Conservation (phyloP, 2,113 vertebrate genomes). For the Sturnira hondurensis region DNA sequence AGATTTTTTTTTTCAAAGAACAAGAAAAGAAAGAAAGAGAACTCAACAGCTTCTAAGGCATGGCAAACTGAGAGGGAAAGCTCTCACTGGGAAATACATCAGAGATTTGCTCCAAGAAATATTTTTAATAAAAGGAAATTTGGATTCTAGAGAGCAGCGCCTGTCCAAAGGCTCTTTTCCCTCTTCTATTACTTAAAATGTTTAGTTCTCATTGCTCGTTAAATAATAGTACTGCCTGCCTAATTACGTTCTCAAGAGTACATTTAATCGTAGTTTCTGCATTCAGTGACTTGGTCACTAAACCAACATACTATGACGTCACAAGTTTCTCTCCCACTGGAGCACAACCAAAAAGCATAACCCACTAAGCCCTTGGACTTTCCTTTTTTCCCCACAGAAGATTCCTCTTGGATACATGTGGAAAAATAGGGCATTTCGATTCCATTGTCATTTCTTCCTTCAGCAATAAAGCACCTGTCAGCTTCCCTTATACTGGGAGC, state of each 20-base stretch:
- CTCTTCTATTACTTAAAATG: conserved; percentile 6
- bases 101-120: conserved; percentile 1
- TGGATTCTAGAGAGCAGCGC: conserved; percentile 9
- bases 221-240: neutral
- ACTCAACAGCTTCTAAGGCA: neutral
- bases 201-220: neutral
- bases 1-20: neutral
- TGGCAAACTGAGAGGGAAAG: neutral
- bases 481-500: neutral
- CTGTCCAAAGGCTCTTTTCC: neutral
- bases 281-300: neutral
- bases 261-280: neutral
- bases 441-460: neutral
- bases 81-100: neutral
- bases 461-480: neutral
- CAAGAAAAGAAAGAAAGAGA: neutral
- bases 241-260: neutral
- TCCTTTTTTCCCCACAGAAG: neutral
- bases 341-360: neutral
- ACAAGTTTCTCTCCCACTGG: neutral
- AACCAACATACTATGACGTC: neutral
- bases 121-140: conserved; percentile 36
- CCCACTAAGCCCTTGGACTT: neutral
- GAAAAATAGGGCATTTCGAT: conserved; percentile 1
- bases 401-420: neutral